phyloP scores from a whole-genome alignment of 1,140 invertebrate species.

The Sipha flava region DNA sequence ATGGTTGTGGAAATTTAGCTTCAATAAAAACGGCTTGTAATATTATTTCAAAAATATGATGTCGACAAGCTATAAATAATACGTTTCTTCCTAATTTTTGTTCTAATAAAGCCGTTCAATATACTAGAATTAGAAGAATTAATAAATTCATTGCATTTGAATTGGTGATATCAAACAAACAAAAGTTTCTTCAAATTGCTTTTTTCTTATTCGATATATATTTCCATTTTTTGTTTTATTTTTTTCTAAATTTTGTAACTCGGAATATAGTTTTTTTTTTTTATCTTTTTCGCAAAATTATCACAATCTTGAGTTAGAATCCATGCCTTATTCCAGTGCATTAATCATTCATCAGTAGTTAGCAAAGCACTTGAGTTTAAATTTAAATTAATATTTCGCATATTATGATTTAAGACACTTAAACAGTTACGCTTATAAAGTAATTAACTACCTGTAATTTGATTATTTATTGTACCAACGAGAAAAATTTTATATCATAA shows the following conservation, averaged over 20 bases:
- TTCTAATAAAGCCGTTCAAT: conserved; percentile 22
- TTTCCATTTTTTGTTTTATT: too few relatives aligned
- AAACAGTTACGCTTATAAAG: too few relatives aligned
- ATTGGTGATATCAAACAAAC: too few relatives aligned
- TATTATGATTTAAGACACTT: too few relatives aligned
- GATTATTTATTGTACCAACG: background rate
- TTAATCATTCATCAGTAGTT: background rate
- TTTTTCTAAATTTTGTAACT: background rate
- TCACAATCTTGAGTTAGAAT: background rate
- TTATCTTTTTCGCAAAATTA: background rate
- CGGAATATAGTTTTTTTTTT: background rate
- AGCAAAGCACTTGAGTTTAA: background rate
- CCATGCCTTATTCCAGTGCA: background rate
- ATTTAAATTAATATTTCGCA: background rate
- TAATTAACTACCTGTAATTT: background rate
- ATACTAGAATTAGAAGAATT: too few relatives aligned
- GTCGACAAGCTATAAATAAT: conserved; percentile 30
- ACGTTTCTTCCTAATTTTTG: background rate
- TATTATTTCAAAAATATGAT: conserved; percentile 23
- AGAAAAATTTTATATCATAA: background rate
- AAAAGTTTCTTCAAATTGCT: too few relatives aligned
- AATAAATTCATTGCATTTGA: too few relatives aligned
- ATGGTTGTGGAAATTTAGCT: background rate
- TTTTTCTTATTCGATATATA: too few relatives aligned
- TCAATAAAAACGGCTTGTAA: background rate